Evolutionary conservation across 2,888 invertebrate species (phyloP).

Genomic region (Phalangium opilio): DNA sequence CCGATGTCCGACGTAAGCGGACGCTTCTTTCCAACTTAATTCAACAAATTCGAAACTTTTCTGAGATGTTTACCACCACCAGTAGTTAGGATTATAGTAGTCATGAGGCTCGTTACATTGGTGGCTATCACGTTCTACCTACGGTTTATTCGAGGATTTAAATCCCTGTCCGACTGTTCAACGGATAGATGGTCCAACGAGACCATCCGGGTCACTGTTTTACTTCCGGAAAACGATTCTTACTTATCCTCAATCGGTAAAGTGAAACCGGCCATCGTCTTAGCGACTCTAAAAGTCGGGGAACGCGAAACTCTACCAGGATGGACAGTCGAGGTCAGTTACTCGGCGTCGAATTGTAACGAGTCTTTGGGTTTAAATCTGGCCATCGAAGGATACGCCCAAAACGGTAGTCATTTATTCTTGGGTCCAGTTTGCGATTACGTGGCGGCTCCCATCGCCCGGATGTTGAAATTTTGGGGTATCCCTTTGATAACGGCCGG

Average conservation of each 20-base stretch:
- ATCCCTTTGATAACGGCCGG: conserved; percentile 64
- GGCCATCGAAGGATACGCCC: conserved; percentile 36
- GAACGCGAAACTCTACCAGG: conserved; percentile 35
- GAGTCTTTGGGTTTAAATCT: conserved; percentile 21
- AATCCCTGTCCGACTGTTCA: background rate
- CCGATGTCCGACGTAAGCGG: too few relatives aligned
- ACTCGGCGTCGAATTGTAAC: conserved; percentile 24
- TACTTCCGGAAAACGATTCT: conserved; percentile 21
- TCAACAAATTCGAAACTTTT: too few relatives aligned
- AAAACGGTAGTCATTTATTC: conserved; percentile 10
- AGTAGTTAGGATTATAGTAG: too few relatives aligned
- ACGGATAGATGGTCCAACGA: conserved; percentile 4
- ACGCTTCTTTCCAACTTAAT: too few relatives aligned
- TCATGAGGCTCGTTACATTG: too few relatives aligned
- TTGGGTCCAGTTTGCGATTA: conserved; percentile 22
- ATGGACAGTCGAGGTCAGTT: conserved; percentile 27
- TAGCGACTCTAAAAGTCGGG: conserved; percentile 41
- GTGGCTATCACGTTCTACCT: too few relatives aligned
- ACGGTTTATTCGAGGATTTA: background rate
- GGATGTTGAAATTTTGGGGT: conserved; percentile 53
- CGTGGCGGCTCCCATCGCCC: conserved; percentile 50
- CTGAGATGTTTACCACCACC: too few relatives aligned
- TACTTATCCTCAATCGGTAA: conserved; percentile 28
- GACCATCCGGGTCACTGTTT: conserved; percentile 16
- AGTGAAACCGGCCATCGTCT: conserved; percentile 45